Conservation (phyloP, 2,888 invertebrate genomes). For the Corbicula japonica region DNA sequence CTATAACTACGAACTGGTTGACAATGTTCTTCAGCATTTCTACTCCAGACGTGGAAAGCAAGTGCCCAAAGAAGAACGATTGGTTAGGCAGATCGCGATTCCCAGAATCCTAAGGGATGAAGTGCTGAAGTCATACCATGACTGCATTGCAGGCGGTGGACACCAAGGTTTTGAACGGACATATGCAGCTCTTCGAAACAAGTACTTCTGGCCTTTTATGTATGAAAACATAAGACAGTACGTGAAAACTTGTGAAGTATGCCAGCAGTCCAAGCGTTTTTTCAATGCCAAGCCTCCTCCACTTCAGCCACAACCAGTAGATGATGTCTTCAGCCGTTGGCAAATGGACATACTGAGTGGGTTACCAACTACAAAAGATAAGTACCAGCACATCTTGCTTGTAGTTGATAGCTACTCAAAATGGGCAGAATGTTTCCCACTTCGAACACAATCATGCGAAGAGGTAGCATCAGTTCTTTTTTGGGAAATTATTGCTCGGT, state of each 20-base stretch:
- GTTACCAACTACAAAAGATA: conserved; percentile 44
- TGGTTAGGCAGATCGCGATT: conserved; percentile 10
- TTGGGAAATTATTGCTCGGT: conserved; percentile 43
- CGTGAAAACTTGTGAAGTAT: conserved; percentile 48
- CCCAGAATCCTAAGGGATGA: conserved; percentile 19
- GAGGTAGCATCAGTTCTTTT: conserved; percentile 47
- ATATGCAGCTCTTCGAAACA: conserved; percentile 47
- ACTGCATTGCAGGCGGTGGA: conserved; percentile 47
- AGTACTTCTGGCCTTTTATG: conserved; percentile 66
- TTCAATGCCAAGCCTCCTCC: conserved; percentile 44
- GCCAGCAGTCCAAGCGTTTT: conserved; percentile 50
- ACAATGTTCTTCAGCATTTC: background rate
- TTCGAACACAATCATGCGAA: conserved; percentile 34
- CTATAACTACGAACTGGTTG: conserved; percentile 15
- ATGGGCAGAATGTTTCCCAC: conserved; percentile 50
- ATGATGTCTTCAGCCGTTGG: conserved; percentile 87
- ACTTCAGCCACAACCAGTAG: conserved; percentile 71
- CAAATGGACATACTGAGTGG: conserved; percentile 64
- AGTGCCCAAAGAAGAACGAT: background rate
- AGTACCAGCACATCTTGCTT: conserved; percentile 55
- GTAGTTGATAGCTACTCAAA: conserved; percentile 59
- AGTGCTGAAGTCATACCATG: conserved; percentile 56
- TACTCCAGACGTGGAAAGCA: conserved; percentile 1
- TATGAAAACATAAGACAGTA: conserved; percentile 49
- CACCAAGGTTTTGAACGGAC: conserved; percentile 68